Percentiles rank a stretch among this genome's conserved stretches.
Evolutionary conservation across 1,140 invertebrate species (phyloP).

Genomic region (Zaprionus vittiger): DNA sequence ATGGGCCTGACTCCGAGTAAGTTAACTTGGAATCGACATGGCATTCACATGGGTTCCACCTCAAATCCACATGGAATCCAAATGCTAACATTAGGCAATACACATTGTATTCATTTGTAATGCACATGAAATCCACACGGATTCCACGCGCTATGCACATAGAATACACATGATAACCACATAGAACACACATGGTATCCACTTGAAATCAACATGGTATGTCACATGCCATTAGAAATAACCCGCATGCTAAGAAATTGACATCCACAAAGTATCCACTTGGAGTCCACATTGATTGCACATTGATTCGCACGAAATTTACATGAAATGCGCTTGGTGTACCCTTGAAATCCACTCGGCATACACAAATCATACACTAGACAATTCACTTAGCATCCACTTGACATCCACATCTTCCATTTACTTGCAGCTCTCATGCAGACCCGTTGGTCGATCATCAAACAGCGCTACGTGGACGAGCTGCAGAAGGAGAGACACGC

Average conservation of each 20-base stretch:
- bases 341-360: too few relatives aligned
- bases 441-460: slow-evolving; percentile 81
- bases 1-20: slow-evolving; percentile 78
- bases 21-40: slow-evolving; percentile 17
- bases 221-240: too few relatives aligned
- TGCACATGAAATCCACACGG: background rate
- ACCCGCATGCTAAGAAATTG: background rate
- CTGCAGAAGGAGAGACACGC: slow-evolving; percentile 78
- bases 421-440: slow-evolving; percentile 65
- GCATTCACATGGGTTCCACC: background rate
- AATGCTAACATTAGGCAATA: background rate
- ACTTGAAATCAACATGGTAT: background rate
- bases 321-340: background rate
- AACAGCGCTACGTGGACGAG: slow-evolving; percentile 80
- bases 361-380: too few relatives aligned
- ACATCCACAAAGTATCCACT: background rate
- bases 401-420: background rate
- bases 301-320: background rate
- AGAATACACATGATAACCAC: background rate
- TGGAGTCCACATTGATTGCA: background rate
- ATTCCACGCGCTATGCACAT: background rate
- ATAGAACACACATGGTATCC: background rate
- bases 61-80: background rate
- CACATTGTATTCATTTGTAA: background rate
- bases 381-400: background rate